phyloP scores from a whole-genome alignment of 2,888 invertebrate species.

The Fragum fragum region DNA sequence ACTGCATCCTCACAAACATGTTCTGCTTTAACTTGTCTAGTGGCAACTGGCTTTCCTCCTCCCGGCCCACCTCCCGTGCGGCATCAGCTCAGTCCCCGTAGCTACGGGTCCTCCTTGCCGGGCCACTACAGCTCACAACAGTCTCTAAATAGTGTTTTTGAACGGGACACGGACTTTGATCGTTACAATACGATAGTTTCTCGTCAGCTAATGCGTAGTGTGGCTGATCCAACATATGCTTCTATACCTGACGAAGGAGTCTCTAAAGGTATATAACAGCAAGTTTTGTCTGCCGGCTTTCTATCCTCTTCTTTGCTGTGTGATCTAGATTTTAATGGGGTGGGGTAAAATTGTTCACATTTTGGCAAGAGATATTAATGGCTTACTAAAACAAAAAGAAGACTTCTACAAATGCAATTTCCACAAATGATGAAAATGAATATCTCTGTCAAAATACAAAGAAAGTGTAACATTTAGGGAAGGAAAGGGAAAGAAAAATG shows the following conservation, averaged over 20 bases:
- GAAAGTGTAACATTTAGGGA: too few species aligned
- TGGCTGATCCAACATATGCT: constrained; percentile 79
- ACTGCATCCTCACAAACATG: constrained; percentile 23
- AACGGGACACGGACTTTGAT: constrained; percentile 51
- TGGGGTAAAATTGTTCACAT: constrained; percentile 1
- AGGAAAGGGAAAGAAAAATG: too few species aligned
- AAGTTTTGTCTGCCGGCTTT: constrained; percentile 28
- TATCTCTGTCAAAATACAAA: too few species aligned
- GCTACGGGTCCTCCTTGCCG: constrained; percentile 36
- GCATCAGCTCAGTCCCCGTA: constrained; percentile 31
- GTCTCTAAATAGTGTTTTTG: constrained; percentile 65
- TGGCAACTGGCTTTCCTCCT: constrained; percentile 45
- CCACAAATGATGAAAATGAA: too few species aligned
- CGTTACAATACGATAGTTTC: constrained; percentile 71
- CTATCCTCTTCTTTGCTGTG: constrained; percentile 18
- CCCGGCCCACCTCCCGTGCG: constrained; percentile 35
- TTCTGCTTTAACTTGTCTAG: constrained; percentile 58
- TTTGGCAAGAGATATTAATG: too few species aligned
- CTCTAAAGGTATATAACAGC: constrained; percentile 45
- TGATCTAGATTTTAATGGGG: constrained; percentile 14
- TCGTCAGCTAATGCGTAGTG: constrained; percentile 71
- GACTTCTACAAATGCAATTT: too few species aligned
- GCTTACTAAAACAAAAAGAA: too few species aligned
- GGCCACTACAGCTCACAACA: constrained; percentile 63
- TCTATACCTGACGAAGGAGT: constrained; percentile 73